Evolutionary conservation across 2,888 invertebrate species (phyloP).

Genomic region (Drosophila recens): DNA sequence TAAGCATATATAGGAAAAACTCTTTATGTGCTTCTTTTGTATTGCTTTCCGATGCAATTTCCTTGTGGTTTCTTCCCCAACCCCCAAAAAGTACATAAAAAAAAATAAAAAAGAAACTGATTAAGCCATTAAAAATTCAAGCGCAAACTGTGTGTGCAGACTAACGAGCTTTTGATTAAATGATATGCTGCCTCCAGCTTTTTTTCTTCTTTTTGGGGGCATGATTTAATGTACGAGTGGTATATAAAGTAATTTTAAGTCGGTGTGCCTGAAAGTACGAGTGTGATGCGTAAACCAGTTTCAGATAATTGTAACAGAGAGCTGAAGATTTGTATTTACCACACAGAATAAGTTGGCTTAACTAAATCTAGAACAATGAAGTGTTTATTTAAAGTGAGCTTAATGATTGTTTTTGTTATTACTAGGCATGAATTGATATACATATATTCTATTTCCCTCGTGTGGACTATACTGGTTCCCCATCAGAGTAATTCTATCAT

Average conservation of each 20-base stretch:
- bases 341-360: conserved; percentile 5
- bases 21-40: conserved; percentile 61
- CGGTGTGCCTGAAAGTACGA: conserved; percentile 11
- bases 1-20: conserved; percentile 41
- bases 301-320: conserved; percentile 26
- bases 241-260: conserved; percentile 31
- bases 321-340: conserved; percentile 12
- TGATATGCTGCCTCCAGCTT: conserved; percentile 52
- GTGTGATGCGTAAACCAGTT: conserved; percentile 38
- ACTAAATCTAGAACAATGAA: conserved; percentile 16
- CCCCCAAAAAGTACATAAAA: conserved; percentile 27
- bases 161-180: conserved; percentile 74
- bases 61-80: conserved; percentile 46
- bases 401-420: conserved; percentile 2
- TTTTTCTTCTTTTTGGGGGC: conserved; percentile 15
- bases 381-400: conserved; percentile 1
- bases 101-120: conserved; percentile 55
- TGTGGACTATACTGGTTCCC: conserved; percentile 19
- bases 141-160: conserved; percentile 69
- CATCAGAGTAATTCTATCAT: conserved; percentile 51
- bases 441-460: not conserved
- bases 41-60: conserved; percentile 63
- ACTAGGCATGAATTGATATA: not conserved
- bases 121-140: conserved; percentile 74
- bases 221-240: conserved; percentile 28